phyloP scores from a whole-genome alignment of 2,888 invertebrate species.

The Stegophylla sp. region DNA sequence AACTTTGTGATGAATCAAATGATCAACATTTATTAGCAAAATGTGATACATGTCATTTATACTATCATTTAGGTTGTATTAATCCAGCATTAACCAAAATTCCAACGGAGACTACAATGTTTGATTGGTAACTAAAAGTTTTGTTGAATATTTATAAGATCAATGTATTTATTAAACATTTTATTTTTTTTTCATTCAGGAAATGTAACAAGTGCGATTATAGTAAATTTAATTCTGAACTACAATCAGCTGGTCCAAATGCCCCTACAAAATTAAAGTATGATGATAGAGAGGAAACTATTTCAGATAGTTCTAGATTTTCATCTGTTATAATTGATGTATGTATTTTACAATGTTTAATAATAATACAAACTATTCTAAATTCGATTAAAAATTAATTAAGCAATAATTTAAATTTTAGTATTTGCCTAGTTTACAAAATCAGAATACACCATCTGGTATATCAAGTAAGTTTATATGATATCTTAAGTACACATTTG shows the following conservation, averaged over 20 bases:
- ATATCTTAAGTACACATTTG: too few species aligned
- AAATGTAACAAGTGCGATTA: constrained; percentile 95
- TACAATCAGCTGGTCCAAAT: constrained; percentile 78
- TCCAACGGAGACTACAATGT: constrained; percentile 93
- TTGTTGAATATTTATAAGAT: background rate
- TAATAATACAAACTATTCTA: background rate
- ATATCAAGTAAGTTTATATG: too few species aligned
- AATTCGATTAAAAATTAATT: too few species aligned
- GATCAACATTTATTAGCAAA: constrained; percentile 94
- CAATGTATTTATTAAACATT: background rate
- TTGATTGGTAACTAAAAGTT: constrained; percentile 85
- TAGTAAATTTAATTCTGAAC: constrained; percentile 80
- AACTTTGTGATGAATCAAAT: constrained; percentile 82
- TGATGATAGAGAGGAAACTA: constrained; percentile 65
- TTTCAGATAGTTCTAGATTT: constrained; percentile 50
- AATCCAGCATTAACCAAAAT: constrained; percentile 91
- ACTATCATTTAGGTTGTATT: constrained; percentile 92
- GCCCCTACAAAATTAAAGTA: constrained; percentile 84
- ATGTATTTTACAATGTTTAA: background rate
- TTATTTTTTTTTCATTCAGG: constrained; percentile 67
- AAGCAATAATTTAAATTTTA: too few species aligned
- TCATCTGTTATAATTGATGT: constrained; percentile 46
- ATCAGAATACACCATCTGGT: too few species aligned
- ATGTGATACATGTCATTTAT: constrained; percentile 91
- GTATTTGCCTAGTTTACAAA: too few species aligned